phyloP scores from a whole-genome alignment of 2,888 invertebrate genomes.

The Gnatocerus cornutus region DNA sequence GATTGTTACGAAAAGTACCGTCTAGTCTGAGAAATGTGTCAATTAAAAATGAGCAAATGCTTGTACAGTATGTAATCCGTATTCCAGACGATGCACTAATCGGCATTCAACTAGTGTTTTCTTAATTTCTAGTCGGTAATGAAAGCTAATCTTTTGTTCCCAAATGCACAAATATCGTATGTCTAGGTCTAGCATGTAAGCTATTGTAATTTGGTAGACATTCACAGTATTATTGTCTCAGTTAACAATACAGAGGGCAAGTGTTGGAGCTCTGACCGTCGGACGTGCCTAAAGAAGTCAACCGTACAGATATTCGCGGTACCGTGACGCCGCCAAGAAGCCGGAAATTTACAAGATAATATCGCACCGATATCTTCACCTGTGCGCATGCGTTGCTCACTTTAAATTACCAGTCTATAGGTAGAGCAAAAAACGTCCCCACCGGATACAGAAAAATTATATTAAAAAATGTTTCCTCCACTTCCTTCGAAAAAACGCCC shows the following conservation, averaged over 20 bases:
- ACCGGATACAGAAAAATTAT: slow-evolving; percentile 42
- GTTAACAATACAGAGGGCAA: slow-evolving; percentile 51
- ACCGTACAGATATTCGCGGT: slow-evolving; percentile 55
- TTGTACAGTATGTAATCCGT: slow-evolving; percentile 17
- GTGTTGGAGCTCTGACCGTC: slow-evolving; percentile 50
- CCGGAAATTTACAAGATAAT: slow-evolving; percentile 57
- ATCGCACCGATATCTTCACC: slow-evolving; percentile 53
- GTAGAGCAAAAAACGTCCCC: slow-evolving; percentile 30
- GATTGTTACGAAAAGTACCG: too few species aligned
- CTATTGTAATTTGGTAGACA: slow-evolving; percentile 51
- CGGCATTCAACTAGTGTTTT: slow-evolving; percentile 47
- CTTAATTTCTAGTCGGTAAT: slow-evolving; percentile 45
- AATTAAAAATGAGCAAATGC: background rate
- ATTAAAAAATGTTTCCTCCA: slow-evolving; percentile 44
- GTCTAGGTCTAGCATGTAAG: slow-evolving; percentile 45
- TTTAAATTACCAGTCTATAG: slow-evolving; percentile 21
- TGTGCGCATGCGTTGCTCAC: slow-evolving; percentile 48
- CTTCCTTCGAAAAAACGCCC: slow-evolving; percentile 36
- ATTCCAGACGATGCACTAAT: slow-evolving; percentile 46
- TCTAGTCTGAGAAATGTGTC: background rate
- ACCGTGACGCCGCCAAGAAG: slow-evolving; percentile 54
- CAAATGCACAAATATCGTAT: slow-evolving; percentile 47
- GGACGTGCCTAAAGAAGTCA: slow-evolving; percentile 56
- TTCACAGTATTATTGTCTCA: slow-evolving; percentile 52
- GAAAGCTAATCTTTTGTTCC: slow-evolving; percentile 50